Conservation (phyloP, 1,140 invertebrate genomes). For the Conopomorpha cramerella region DNA sequence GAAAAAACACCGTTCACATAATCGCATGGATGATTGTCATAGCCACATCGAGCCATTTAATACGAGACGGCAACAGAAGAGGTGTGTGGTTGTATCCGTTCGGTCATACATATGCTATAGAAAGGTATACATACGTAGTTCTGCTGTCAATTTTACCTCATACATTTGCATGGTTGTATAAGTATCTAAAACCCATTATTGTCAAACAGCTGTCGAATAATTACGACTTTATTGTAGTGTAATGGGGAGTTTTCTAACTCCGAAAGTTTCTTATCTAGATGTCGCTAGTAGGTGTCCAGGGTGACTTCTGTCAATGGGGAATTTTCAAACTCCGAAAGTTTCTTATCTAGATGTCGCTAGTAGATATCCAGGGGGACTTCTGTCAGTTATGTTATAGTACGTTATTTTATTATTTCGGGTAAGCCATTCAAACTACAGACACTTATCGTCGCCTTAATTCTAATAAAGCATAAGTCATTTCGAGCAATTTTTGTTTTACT, state of each 20-base stretch:
- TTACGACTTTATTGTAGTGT: constrained; percentile 1
- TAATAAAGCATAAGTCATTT: no score
- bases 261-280: no score
- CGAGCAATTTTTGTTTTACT: no score
- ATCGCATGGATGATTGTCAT: constrained; percentile 26
- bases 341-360: no score
- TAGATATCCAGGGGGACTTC: no score
- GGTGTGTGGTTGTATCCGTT: constrained; percentile 35
- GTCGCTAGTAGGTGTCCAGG: no score
- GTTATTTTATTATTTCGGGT: no score
- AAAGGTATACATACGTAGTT: constrained; percentile 22
- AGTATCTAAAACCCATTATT: constrained; percentile 14
- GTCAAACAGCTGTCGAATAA: constrained; percentile 10
- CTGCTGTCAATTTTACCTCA: constrained; percentile 16
- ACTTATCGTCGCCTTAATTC: no score
- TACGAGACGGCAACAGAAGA: constrained; percentile 28
- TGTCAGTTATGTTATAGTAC: no score
- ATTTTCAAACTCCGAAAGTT: no score
- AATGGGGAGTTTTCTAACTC: no score
- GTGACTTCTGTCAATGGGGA: no score
- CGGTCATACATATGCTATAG: constrained; percentile 23
- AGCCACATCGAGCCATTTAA: constrained; percentile 30
- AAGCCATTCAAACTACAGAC: constrained; percentile 1
- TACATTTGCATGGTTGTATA: constrained; percentile 16
- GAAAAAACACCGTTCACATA: constrained; percentile 26